Conservation (phyloP, 2,888 invertebrate genomes). For the Tribolium freemani region DNA sequence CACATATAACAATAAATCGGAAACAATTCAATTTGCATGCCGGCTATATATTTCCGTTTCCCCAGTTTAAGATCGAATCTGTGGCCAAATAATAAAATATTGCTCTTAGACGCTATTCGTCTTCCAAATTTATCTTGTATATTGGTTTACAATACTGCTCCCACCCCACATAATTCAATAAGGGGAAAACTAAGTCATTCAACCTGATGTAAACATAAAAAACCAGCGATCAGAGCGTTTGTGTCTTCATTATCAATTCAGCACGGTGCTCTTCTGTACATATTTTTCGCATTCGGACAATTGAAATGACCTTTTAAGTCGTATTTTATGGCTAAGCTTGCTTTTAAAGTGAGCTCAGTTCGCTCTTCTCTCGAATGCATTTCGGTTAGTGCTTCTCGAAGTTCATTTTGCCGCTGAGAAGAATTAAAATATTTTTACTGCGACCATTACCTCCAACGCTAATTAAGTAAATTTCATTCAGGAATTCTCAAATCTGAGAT, state of each 20-base stretch:
- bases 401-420: conserved; percentile 3
- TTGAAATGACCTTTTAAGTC: conserved; percentile 16
- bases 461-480: conserved; percentile 47
- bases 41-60: conserved; percentile 58
- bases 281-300: conserved; percentile 21
- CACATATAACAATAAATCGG: conserved; percentile 59
- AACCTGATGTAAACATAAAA: conserved; percentile 5
- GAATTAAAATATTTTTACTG: conserved; percentile 34
- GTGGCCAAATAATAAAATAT: conserved; percentile 61
- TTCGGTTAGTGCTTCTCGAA: conserved; percentile 13
- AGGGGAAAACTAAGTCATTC: conserved; percentile 30
- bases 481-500: conserved; percentile 46
- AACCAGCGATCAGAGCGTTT: not conserved
- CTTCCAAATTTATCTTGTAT: conserved; percentile 60
- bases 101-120: conserved; percentile 54
- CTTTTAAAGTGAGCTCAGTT: conserved; percentile 3
- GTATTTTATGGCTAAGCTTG: conserved; percentile 16
- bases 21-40: conserved; percentile 62
- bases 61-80: conserved; percentile 58
- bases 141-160: conserved; percentile 61
- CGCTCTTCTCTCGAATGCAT: not conserved
- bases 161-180: conserved; percentile 52
- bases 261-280: conserved; percentile 6
- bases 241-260: conserved; percentile 11
- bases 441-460: conserved; percentile 37